Conservation (phyloP, 2,113 vertebrate species). For the Tyto alba region DNA sequence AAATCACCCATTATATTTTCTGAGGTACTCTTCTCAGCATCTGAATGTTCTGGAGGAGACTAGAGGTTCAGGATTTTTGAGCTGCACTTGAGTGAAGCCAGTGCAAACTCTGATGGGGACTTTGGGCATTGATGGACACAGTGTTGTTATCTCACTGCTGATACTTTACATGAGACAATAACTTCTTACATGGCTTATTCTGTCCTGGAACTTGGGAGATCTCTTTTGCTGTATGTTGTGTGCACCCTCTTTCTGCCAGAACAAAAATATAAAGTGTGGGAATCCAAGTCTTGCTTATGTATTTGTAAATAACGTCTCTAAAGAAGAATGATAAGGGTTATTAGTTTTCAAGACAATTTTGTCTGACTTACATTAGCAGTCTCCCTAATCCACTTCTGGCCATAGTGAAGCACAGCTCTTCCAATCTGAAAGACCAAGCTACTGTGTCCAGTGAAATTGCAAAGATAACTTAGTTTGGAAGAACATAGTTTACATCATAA, state of each 20-base stretch:
- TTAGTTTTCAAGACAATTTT: neutral
- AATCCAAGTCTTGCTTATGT: neutral
- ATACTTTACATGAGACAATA: neutral
- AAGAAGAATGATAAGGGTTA: neutral
- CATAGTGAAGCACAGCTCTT: neutral
- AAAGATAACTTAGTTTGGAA: neutral
- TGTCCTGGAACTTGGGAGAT: neutral
- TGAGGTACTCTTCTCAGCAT: neutral
- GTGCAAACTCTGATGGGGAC: neutral
- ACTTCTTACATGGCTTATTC: neutral
- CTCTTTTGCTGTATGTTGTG: neutral
- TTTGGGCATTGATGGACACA: neutral
- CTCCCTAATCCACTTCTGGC: neutral
- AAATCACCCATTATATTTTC: neutral
- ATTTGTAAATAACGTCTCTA: neutral
- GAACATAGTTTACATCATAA: neutral
- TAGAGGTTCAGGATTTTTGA: neutral
- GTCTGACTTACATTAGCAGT: neutral
- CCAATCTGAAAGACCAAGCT: neutral
- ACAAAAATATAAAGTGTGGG: neutral
- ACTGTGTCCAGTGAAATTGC: neutral
- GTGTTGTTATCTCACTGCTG: neutral
- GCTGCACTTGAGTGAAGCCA: neutral
- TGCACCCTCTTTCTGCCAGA: rapidly evolving
- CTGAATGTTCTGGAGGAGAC: neutral